These are phyloP conservation scores for Cephus nigrinus DNA, from an alignment of 2,888 invertebrate genomes.

Conservation along the genomic window DNA sequence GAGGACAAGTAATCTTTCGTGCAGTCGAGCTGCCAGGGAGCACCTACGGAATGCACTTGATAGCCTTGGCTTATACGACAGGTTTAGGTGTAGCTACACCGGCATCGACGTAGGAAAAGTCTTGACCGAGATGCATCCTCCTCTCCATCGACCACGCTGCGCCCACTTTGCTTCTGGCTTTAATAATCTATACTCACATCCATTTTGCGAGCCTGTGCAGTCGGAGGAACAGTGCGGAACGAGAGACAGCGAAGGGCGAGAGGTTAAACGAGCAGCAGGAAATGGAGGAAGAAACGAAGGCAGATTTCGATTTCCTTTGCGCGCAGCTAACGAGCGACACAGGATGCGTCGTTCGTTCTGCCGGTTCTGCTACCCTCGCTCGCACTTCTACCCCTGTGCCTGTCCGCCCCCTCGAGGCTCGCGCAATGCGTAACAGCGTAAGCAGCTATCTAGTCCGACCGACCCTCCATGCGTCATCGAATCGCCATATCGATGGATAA, in stretches of 20 bases:
- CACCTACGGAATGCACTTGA: slow-evolving; percentile 55
- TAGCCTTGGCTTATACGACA: slow-evolving; percentile 60
- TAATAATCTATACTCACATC: background rate
- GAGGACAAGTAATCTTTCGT: slow-evolving; percentile 2
- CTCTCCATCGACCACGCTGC: background rate
- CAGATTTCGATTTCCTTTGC: background rate
- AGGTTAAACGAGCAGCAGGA: background rate
- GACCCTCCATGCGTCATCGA: background rate
- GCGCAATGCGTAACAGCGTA: background rate
- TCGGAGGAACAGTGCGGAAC: background rate
- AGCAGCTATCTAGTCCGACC: background rate
- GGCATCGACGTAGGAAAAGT: slow-evolving; percentile 37
- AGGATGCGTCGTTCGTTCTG: background rate
- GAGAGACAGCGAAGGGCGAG: background rate
- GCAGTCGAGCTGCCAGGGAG: slow-evolving; percentile 22
- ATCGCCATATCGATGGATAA: slow-evolving; percentile 29
- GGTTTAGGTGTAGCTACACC: slow-evolving; percentile 26
- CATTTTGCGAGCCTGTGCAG: background rate
- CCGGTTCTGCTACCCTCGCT: background rate
- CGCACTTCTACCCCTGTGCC: background rate
- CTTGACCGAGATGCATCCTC: slow-evolving; percentile 32
- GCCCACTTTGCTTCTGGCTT: background rate
- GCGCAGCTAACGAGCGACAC: no score
- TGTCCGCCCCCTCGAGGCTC: background rate
- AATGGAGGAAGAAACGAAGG: background rate